A percentile compares a stretch with the other conserved stretches of the same genome.
Evolutionary conservation across 2,888 invertebrate genomes (phyloP).

Genomic region (Terebella lapidaria): DNA sequence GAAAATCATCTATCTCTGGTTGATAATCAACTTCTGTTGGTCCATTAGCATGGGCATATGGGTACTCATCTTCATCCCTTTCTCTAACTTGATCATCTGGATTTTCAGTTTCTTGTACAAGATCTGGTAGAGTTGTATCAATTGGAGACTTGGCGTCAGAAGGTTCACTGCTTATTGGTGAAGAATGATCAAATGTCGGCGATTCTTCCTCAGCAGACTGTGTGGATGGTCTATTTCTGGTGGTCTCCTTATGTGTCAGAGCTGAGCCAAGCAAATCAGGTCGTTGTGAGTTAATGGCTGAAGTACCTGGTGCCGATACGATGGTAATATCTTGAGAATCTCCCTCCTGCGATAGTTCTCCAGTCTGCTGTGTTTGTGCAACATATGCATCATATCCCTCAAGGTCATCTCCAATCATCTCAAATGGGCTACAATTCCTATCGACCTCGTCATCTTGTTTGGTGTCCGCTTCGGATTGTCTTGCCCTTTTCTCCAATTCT

Average conservation of each 20-base stretch:
- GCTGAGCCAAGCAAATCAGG: not conserved
- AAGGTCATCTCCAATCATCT: constrained; percentile 40
- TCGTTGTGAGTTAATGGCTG: not conserved
- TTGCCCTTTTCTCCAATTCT: constrained; percentile 12
- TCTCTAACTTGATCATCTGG: not conserved
- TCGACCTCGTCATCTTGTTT: constrained; percentile 15
- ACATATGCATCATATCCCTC: constrained; percentile 17
- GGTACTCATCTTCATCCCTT: not conserved
- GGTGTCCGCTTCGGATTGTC: constrained; percentile 27
- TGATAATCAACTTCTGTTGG: constrained; percentile 58
- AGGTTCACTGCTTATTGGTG: constrained; percentile 37
- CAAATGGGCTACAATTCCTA: constrained; percentile 39
- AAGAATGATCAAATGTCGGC: constrained; percentile 40
- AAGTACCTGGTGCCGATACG: not conserved
- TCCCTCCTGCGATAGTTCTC: not conserved
- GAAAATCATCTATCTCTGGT: constrained; percentile 48
- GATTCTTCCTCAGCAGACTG: constrained; percentile 18
- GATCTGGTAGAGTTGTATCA: constrained; percentile 13
- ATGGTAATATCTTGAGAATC: not conserved
- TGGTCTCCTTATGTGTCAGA: not conserved
- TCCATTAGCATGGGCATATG: constrained; percentile 50
- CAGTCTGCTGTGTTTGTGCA: not conserved
- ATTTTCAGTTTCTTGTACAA: not conserved
- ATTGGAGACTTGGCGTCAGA: constrained; percentile 29
- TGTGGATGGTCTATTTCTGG: not conserved